Percentiles rank a stretch among this genome's conserved stretches.
Evolutionary conservation across 2,797 vertebrate genomes (phyloP).

Genomic region (Pteronotus mesoamericanus): DNA sequence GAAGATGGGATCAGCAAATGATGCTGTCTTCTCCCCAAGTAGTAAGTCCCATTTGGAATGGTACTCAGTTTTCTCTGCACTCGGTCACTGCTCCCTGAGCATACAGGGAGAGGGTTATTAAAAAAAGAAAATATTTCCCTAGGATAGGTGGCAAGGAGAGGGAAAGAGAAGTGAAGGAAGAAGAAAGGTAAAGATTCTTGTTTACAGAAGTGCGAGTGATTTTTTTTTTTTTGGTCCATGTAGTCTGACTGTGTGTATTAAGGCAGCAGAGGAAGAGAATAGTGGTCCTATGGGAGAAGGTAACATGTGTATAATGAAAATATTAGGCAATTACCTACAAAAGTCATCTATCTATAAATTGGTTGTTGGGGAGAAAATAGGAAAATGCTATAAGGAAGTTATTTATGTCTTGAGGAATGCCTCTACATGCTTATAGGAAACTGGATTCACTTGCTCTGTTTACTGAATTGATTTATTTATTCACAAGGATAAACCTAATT

Average conservation of each 20-base stretch:
- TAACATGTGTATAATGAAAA: too few relatives aligned
- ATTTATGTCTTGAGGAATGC: background rate
- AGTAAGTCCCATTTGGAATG: background rate
- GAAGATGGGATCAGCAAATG: background rate
- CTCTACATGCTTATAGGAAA: background rate
- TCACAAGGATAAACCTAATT: background rate
- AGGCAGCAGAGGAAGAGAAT: background rate
- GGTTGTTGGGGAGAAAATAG: background rate
- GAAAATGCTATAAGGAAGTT: background rate
- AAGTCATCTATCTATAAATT: background rate
- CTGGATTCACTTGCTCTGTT: background rate
- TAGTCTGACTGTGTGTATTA: background rate
- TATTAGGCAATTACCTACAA: too few relatives aligned
- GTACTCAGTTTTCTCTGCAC: background rate
- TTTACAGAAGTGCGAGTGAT: background rate
- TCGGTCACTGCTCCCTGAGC: background rate
- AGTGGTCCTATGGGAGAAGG: background rate
- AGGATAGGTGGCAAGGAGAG: background rate
- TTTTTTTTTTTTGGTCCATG: too few relatives aligned
- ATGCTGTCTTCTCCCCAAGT: background rate
- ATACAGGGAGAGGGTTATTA: background rate
- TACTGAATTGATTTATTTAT: background rate
- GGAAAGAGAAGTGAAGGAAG: background rate
- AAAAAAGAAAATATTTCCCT: background rate
- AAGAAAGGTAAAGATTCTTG: background rate